Conservation (phyloP, 2,113 vertebrate species). For the Alethe castanea region DNA sequence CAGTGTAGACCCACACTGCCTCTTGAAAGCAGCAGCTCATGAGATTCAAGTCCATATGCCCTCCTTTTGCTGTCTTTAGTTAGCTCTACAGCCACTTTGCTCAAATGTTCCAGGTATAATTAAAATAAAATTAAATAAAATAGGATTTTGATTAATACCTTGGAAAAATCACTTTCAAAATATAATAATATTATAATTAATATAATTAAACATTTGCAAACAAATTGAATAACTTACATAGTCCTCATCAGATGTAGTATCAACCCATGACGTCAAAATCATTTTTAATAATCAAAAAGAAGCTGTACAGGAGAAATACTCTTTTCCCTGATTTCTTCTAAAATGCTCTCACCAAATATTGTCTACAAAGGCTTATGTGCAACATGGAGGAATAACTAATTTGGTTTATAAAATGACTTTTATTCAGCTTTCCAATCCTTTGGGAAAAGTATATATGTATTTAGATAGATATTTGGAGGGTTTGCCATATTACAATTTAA, state of each 20-base stretch:
- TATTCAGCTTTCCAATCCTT: not conserved
- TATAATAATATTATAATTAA: not conserved
- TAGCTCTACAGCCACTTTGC: not conserved
- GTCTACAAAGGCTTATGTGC: not conserved
- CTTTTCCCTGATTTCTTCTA: not conserved
- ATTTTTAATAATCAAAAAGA: not conserved
- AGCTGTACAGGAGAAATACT: not conserved
- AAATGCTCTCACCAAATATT: not conserved
- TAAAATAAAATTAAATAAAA: not conserved
- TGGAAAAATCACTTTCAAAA: not conserved
- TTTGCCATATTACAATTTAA: not conserved
- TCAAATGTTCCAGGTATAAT: not conserved
- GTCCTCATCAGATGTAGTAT: not conserved
- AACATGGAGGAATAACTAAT: not conserved
- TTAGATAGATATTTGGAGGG: not conserved
- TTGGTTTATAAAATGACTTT: not conserved
- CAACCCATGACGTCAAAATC: not conserved
- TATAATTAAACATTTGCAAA: not conserved
- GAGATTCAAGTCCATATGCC: not conserved
- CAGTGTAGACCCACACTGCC: not conserved
- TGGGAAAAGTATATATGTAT: not conserved
- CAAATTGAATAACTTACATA: not conserved
- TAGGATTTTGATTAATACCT: not conserved
- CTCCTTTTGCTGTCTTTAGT: not conserved
- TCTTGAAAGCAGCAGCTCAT: not conserved